Evolutionary conservation across 1,140 invertebrate genomes (phyloP), one percentile per base, ranked within the genome.

Genomic region (Drepana arcuata): DNA sequence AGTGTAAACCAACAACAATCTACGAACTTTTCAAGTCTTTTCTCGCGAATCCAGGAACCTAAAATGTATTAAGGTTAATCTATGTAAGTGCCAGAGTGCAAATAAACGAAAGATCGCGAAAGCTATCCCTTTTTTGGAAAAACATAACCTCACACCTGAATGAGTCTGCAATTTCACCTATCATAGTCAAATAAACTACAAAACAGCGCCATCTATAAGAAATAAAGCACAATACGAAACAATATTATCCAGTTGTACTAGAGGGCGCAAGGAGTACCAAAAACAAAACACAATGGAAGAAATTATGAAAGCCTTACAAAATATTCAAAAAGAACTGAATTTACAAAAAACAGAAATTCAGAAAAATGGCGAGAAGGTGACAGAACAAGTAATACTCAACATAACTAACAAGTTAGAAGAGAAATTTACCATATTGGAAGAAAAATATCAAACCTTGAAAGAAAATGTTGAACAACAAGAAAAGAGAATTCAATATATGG

Each of bases 221-320:
- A 21, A 21, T 5, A 21, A 9, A 5, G 18, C 18, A 9, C 9
- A 21, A 4, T 21, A 21, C 18, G 9, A 5, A 21, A 9, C 9
- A 21, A 4, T 9, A 21, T 5, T 4, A 21, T 21, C 4, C 18
- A 9, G n/a, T n/a, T n/a, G 4, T 9, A 21, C 18, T 21, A 21
- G 18, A 26, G 24, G 4, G 4, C 10, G 4, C 6, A 3, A 10
- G 6, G n/a, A 26, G 4, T 26, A 10, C 4, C 4, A 21, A 21
- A 21, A 4, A 4, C 4, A 5, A 21, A 21, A n/a, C 29, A 27
- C n/a, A 38, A 34, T 34, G 32, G 32, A 34, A 12, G 32, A 34
- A 34, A 9, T 34, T 14, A 1, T 24, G 21, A 13, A 13, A 1
- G 32, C 32, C 0, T 21, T 34, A 11, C 23, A 23, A 23, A 9